Conservation (phyloP, 92 coral and sea anemone species). For the Porites evermanni region DNA sequence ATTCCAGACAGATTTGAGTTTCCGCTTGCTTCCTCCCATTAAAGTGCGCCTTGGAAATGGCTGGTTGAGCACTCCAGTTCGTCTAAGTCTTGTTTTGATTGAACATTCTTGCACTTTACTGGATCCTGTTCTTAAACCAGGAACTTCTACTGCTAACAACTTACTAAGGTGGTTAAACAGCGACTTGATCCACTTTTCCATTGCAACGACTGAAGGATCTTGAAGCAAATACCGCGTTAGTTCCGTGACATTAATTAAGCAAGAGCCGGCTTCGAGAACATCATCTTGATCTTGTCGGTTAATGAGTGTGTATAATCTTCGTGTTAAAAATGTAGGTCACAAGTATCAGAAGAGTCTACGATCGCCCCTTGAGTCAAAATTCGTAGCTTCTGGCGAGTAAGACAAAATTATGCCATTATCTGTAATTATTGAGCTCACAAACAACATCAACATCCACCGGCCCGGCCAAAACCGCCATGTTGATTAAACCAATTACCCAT, state of each 20-base stretch:
- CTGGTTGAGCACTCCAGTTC: background rate
- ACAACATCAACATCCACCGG: background rate
- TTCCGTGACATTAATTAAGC: background rate
- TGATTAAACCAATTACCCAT: constrained; percentile 24
- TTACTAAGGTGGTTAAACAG: constrained; percentile 14
- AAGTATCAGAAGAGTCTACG: background rate
- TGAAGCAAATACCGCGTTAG: background rate
- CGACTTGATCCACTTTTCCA: constrained; percentile 41
- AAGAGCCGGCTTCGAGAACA: constrained; percentile 6
- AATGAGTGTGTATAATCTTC: background rate
- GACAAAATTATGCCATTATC: background rate
- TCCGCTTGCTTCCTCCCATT: background rate
- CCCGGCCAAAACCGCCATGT: constrained; percentile 26
- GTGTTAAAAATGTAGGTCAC: background rate
- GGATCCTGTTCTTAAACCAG: background rate
- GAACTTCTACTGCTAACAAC: background rate
- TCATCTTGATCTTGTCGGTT: background rate
- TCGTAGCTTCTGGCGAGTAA: background rate
- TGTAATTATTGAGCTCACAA: constrained; percentile 25
- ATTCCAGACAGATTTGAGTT: background rate
- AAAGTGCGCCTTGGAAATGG: background rate
- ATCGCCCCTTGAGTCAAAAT: background rate
- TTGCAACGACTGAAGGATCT: background rate
- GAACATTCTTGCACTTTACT: background rate
- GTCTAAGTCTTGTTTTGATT: background rate